Base-by-base conservation (phyloP, 2,113 vertebrate species). In the Anhinga rufa region DNA sequence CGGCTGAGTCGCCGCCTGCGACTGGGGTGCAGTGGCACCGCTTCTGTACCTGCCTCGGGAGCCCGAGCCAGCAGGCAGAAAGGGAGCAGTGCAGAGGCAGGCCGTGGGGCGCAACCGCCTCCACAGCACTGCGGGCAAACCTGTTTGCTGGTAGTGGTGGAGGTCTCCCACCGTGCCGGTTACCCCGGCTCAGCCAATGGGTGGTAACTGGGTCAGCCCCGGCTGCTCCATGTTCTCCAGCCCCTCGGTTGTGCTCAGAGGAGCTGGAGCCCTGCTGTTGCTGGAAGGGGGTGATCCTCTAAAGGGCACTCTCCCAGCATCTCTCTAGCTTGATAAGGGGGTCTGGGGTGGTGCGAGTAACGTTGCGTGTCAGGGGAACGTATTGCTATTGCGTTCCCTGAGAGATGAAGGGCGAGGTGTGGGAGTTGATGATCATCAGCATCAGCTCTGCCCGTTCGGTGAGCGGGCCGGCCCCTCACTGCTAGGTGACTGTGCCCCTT, bases 121-220 rank as follows among this genome's bases (percentile, higher is more conserved):
- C 20, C 40, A 1, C 4, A 2, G 40, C 51, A 29, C 55, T 0
- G 0, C 0, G 0, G 54, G 49, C 28, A 84, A 83, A 36, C 34
- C 25, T 1, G 1, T 48, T 40, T 4, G 18, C 22, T 61, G 36
- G 48, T 24, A 7, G 20, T 3, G 14, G n/a, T 24, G 11, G 75
- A 32, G 40, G 8, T 66, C 70, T 82, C 65, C 62, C 24, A 52
- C 32, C 1, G 0, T 31, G 24, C 69, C 0, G 1, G 34, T 96
- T 83, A 44, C 52, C 66, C 51, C 5, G 5, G 54, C 24, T 69
- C 49, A 13, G 54, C 54, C 19, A 2, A 7, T 6, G 36, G 74
- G 20, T n/a, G n/a, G 29, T 82, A 68, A 80, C 34, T 1, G 6
- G 57, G 68, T 54, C 62, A 71, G 25, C 54, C 38, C 29, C 40